These are phyloP conservation scores for Peromyscus californicus DNA, from an alignment of 2,113 vertebrate species.

Conservation along the genomic window DNA sequence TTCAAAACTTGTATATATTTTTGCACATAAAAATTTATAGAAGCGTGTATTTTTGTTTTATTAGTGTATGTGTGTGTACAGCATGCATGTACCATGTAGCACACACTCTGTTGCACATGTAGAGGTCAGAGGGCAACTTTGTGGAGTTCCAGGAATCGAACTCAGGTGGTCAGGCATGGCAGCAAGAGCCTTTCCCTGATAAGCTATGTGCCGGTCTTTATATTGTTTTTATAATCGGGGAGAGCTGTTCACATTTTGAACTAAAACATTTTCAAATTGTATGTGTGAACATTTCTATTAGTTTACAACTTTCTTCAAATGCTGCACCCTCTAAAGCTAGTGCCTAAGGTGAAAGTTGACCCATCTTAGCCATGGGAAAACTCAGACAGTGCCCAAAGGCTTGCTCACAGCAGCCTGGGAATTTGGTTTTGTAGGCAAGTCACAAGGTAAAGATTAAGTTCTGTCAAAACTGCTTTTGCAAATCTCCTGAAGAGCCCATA, in stretches of 20 bases:
- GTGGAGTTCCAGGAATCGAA: not conserved
- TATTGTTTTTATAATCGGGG: constrained; percentile 24
- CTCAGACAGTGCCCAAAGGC: not conserved
- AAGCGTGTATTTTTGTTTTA: not conserved
- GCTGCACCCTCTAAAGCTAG: not conserved
- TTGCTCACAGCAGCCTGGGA: not conserved
- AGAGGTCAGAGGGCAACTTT: not conserved
- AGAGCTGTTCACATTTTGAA: constrained; percentile 50
- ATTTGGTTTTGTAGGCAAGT: not conserved
- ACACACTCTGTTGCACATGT: too few relatives aligned
- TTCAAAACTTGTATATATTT: not conserved
- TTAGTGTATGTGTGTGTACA: too few relatives aligned
- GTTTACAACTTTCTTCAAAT: constrained; percentile 31
- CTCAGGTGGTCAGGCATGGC: not conserved
- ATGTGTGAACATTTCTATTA: not conserved
- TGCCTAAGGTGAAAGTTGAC: not conserved
- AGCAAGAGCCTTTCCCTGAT: not conserved
- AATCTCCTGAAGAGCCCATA: not conserved
- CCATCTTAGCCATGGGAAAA: not conserved
- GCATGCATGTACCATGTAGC: too few relatives aligned
- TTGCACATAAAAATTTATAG: not conserved
- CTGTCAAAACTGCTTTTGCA: constrained; percentile 54
- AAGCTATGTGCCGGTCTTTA: not conserved
- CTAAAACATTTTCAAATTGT: not conserved
- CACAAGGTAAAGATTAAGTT: constrained; percentile 35